Percentiles rank a stretch among this genome's conserved stretches.
Evolutionary conservation across 1,140 invertebrate genomes (phyloP).

Genomic region (Nephila pilipes): DNA sequence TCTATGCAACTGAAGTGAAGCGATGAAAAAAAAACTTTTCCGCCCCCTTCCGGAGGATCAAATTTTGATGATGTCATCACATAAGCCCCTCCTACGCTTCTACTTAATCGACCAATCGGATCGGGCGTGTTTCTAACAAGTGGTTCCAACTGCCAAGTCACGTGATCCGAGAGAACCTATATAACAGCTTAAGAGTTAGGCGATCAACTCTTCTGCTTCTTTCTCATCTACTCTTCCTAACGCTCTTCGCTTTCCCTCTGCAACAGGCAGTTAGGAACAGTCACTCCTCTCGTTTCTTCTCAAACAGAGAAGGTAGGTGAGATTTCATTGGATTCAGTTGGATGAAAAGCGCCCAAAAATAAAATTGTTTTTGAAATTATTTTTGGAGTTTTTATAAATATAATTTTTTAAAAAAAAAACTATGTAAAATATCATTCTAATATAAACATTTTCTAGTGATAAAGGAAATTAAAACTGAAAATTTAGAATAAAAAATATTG

Average conservation of each 20-base stretch:
- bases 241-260: background rate
- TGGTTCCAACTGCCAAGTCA: constrained; percentile 30
- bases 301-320: background rate
- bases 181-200: background rate
- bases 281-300: background rate
- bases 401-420: background rate
- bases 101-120: background rate
- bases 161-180: background rate
- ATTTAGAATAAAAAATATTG: too few relatives aligned
- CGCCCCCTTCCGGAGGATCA: constrained; percentile 23
- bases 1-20: background rate
- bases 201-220: constrained; percentile 37
- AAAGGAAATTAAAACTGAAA: too few relatives aligned
- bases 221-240: background rate
- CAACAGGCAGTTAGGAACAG: background rate
- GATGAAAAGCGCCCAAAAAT: too few relatives aligned
- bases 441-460: background rate
- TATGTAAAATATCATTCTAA: background rate
- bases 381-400: background rate
- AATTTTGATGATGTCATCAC: constrained; percentile 6
- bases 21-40: background rate
- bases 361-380: background rate
- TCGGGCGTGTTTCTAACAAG: background rate
- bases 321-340: too few relatives aligned
- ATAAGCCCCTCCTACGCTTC: background rate